Evolutionary conservation across 1,140 invertebrate species (phyloP), one percentile per base, ranked within the genome.

Genomic region (Leptoteleia sp.): DNA sequence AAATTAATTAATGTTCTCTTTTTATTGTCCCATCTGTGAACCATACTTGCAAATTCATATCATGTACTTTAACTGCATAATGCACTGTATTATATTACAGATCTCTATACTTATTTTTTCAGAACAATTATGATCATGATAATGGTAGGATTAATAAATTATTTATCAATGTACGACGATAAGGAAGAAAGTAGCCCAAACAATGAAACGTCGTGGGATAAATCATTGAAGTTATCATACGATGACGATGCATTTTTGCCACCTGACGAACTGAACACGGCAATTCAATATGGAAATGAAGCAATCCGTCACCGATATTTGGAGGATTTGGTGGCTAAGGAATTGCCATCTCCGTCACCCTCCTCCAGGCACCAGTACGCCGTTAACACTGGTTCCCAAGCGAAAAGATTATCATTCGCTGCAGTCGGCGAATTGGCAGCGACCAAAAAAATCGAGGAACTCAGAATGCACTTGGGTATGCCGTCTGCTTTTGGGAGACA

Each of bases 361-460:
- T 92, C 93, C 11, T 92, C 90, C 29, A 90, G 92, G 25, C 94
- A 95, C 52, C 94, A 94, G 81, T 89, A 91, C 22, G 93, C 93
- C 0, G 88, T 94, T 0, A 91, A 91, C 45, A 94, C 93, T 0
- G 90, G 90, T 12, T 82, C 87, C 0, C 88, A 89, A 17, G 91
- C 93, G 0, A 91, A 91, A 9, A 88, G 90, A 8, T 68, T 94
- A 22, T 92, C 94, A 0, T 86, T 92, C 1, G 86, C 91, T 0
- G 94, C 93, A 3, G 92, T 92, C 64, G 91, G 92, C 0, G 91
- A 93, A 72, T 91, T 94, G 54, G 90, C 92, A 19, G 94, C 94
- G 0, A 94, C 93, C 0, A 91, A 89, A 80, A 83, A 85, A 47
- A 87, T 93, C 6, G 79, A 91, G 5, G 83, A 80, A 54, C 81